These are phyloP conservation scores for Zaprionus ghesquierei DNA, from an alignment of 1,140 invertebrate species.

Conservation along the genomic window DNA sequence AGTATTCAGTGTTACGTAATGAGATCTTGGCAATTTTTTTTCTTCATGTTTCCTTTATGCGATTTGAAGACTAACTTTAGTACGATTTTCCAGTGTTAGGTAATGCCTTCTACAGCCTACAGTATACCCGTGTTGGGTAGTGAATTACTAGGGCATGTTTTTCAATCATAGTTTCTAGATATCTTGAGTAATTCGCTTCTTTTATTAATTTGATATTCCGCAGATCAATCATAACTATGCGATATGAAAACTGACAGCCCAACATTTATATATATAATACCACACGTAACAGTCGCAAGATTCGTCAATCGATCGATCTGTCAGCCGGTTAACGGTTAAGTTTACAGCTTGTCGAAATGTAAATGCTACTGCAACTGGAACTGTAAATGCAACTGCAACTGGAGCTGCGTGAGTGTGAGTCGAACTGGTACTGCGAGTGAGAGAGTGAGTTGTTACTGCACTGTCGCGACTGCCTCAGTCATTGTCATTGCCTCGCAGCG, in stretches of 20 bases:
- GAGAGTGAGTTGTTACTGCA: conserved; percentile 6
- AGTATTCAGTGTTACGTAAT: too few relatives aligned
- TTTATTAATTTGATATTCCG: background rate
- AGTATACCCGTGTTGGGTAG: background rate
- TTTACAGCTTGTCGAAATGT: conserved; percentile 17
- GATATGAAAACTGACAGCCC: background rate
- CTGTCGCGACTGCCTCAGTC: conserved; percentile 35
- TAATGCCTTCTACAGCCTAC: too few relatives aligned
- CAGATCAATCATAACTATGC: background rate
- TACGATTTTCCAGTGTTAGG: too few relatives aligned
- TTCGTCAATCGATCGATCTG: conserved; percentile 12
- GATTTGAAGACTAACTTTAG: too few relatives aligned
- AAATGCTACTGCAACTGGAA: conserved; percentile 30
- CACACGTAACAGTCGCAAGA: background rate
- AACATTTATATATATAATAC: background rate
- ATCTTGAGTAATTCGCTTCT: background rate
- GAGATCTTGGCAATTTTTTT: too few relatives aligned
- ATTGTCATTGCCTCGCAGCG: conserved; percentile 73
- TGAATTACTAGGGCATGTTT: background rate
- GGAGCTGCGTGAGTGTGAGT: conserved; percentile 5
- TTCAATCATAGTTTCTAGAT: background rate
- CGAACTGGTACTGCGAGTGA: conserved; percentile 10
- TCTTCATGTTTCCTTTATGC: too few relatives aligned
- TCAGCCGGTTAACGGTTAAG: conserved; percentile 9
- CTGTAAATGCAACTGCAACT: conserved; percentile 29